Base-by-base conservation (phyloP, 2,797 vertebrate species). In the Pipistrellus kuhlii region DNA sequence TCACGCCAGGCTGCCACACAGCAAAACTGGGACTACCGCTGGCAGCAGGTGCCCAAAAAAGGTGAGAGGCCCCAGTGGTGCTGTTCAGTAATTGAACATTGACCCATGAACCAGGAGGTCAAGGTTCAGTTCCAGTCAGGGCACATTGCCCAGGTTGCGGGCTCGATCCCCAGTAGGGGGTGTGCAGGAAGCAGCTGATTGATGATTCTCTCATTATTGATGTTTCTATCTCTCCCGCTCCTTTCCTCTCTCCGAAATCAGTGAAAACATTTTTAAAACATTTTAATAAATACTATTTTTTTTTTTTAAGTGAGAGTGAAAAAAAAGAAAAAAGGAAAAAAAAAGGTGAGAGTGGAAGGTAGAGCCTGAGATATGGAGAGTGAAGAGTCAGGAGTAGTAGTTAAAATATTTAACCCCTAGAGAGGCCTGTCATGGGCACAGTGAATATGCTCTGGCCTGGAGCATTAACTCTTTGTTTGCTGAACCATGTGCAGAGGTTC, bases 21-120 rank as follows among this genome's bases (percentile, higher is more conserved):
- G 48, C 99, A 99, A 90, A 99, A 99, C 98, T 99, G 99, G 99
- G 99, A 99, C 96, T 99, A 99, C 96, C 99, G 99, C 88, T 99
- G 99, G 99, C 99, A 99, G 96, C 99, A 99, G 97, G 99, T 99
- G 73, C 99, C 99, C 81, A 99, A 99, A 97, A 99, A 98, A 99
- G 99, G 99, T 99, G 81, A 93, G 95, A 17, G 14, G 59, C 27
- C 59, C 27, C 27, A 6, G 25, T 59, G 57, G 57, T 59, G 57
- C 57, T 0, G 25, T 25, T 59, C 25, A 3, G 59, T 14, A 12
- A 25, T 30, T 30, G 59, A 30, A 62, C 12, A 5, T 27, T 62
- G 57, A 62, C 57, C 57, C 57, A 30, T 62, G 57, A 62, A 62
- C 59, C 59, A 62, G 59, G 59, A 14, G 57, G 59, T 62, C 59